These are phyloP conservation scores for human DNA, from an alignment of 2,113 vertebrate species.

Conservation along the genomic window GRCh38 chr11:22859501-22860000, in stretches of 20 bases:
- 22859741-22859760: accelerated
- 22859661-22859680: background rate
- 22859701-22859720: background rate
- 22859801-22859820: background rate
- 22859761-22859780: background rate
- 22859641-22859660: no score
- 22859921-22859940: background rate
- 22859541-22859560: background rate
- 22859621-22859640: background rate
- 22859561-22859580: background rate
- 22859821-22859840: background rate
- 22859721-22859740: background rate
- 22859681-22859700: background rate
- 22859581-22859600: background rate
- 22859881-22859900: background rate
- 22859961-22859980: background rate
- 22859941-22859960: background rate
- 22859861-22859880: background rate
- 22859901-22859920: background rate
- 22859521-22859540: background rate
- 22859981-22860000: background rate
- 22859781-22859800: background rate
- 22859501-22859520: background rate
- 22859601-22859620: background rate
- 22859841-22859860: no score